Percentiles rank a stretch among this genome's conserved stretches.
phyloP scores from a whole-genome alignment of 1,140 invertebrate species.

The Microplitis mediator region DNA sequence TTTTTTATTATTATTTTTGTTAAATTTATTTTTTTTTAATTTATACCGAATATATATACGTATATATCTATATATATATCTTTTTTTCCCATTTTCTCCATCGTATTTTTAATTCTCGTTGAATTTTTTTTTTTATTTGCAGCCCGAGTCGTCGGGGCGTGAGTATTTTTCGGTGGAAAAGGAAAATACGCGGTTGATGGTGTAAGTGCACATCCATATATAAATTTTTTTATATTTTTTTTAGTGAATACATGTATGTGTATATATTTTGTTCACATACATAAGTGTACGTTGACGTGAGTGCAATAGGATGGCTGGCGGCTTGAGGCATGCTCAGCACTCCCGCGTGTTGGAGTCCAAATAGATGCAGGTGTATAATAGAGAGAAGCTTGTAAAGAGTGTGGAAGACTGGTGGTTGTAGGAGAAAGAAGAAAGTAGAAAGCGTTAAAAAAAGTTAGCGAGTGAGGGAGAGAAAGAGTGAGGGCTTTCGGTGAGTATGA shows the following conservation, averaged over 20 bases:
- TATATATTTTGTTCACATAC: too few species aligned
- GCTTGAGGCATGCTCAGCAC: constrained; percentile 24
- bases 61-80: background rate
- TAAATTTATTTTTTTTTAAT: background rate
- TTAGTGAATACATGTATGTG: background rate
- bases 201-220: background rate
- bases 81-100: background rate
- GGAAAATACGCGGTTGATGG: constrained; percentile 5
- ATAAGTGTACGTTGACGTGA: constrained; percentile 18
- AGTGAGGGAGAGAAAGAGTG: background rate
- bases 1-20: background rate
- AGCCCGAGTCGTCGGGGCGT: background rate
- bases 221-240: background rate
- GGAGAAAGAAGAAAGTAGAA: too few species aligned
- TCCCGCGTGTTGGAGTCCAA: constrained; percentile 17
- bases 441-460: too few species aligned
- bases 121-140: background rate
- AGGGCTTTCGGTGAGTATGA: too few species aligned
- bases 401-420: background rate
- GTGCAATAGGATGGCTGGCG: constrained; percentile 20
- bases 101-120: constrained; percentile 4
- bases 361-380: constrained; percentile 26
- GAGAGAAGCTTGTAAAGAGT: constrained; percentile 26
- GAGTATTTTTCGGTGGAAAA: constrained; percentile 16
- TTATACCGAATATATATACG: background rate